Evolutionary conservation across 2,888 invertebrate genomes (phyloP), one percentile per base, ranked within the genome.

Genomic region (Cremastinae sp.): DNA sequence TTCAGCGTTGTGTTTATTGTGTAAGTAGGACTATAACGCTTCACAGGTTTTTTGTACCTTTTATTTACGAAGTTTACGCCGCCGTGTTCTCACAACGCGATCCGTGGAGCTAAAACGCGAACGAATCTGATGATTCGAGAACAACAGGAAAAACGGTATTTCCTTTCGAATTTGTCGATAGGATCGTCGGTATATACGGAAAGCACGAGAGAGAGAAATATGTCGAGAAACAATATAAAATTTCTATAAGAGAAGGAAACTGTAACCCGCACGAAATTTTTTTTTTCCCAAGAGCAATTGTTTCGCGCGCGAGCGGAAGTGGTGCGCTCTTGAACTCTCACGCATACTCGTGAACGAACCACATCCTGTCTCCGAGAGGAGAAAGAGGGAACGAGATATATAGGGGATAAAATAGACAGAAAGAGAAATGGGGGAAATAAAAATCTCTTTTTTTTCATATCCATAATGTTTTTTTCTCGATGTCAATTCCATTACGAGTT

Each of bases 241-340:
- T 64, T 12, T 36, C 38, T 2, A 28, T 58, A 38, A 10, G 65
- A 22, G 36, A 28, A 49, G 34, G 49, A 64, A 49, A 61, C 43
- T 34, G 12, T 28, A 59, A 70, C 65, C 70, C 47, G 53, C 41
- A 41, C 45, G 47, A 36, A 36, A 73, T 45, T 73, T 59, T 66
- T 53, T 59, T 47, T 54, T 36, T 28, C 28, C 5, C 28, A 5
- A 28, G 59, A 51, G 54, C 79, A 75, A 79, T 78, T 72, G 74
- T 79, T 72, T 77, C 68, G 53, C 47, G 53, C 47, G 73, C 43
- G 76, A 73, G 79, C 83, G 85, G 85, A 84, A 84, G 85, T 77
- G 84, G 85, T 82, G 59, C 34, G 36, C 70, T 66, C 75, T 53
- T 12, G 18, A 45, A 77, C 74, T 78, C 69, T 78, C 78, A 74